Evolutionary conservation across 2,797 vertebrate species (phyloP), one percentile per base, ranked within the genome.

Genomic region (Sphaeramia orbicularis): DNA sequence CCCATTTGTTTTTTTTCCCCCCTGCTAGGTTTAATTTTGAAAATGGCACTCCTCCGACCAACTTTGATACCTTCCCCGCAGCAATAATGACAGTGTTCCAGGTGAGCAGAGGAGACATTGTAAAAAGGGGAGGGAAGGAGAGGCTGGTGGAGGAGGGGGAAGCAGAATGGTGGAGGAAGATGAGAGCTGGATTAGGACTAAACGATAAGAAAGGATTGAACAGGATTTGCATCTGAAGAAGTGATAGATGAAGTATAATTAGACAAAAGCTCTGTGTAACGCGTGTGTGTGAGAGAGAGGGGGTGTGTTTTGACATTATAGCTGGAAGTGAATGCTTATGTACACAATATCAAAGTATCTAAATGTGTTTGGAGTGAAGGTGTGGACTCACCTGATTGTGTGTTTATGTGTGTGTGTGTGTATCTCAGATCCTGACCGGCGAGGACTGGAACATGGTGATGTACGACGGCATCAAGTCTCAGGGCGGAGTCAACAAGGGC

Each of bases 1-100:
- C 42, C 16, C n/a, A 19, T 51, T 38, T 83, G 2, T 66, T 65
- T 54, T 49, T 52, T 41, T 67, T 45, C 55, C 14, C 18, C 38
- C 44, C 53, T 70, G 21, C 66, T 59, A 98, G 97, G 94, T 98
- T 99, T 94, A 99, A 98, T 92, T 99, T 99, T 86, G 95, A 96
- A 60, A 90, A 74, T 16, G 96, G 96, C 80, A 98, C 97, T 73
- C 97, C 97, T 80, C 92, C 97, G 19, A 98, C 97, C 87, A 99
- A 99, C 92, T 99, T 99, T 27, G 97, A 99, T 92, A 99, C 96
- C 60, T 99, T 99, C 89, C 97, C 97, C 57, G 97, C 97, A 95
- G 97, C 97, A 95, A 99, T 99, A 96, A 99, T 99, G 97, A 99
- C 97, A 2, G 97, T 99, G 78, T 99, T 99, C 91, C 97, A 98